Base-by-base conservation (phyloP, 1,140 invertebrate genomes). In the Zaprionus nigranus region DNA sequence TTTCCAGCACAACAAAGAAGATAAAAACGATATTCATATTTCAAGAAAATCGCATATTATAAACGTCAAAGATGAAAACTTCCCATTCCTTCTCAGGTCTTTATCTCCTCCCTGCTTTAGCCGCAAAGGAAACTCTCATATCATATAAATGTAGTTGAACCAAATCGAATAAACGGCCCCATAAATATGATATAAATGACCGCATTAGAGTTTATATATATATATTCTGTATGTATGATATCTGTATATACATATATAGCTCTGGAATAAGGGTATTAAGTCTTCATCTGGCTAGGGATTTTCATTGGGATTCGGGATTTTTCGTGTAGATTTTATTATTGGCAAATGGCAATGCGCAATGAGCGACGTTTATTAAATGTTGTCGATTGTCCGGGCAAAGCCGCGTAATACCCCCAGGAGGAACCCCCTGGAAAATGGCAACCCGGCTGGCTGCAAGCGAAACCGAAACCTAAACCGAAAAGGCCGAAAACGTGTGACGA, bases 301-400 rank as follows among this genome's bases (percentile, higher is more conserved):
- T 46, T 46, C 40, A 17, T 24, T 22, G 46, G n/a, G 40, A 46
- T 46, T 46, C 24, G 46, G n/a, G 40, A 46, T 46, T 46, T 51
- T 24, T 20, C 20, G 17, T 24, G 46, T 20, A 20, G 20, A 24
- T 51, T 51, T 51, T 24, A 22, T 51, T 51, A 67, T 67, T 84
- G 34, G 4, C 34, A 63, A 70, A 63, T 58, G 12, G 61, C 54
- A 71, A 72, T 58, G 36, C 60, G 26, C 17, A 26, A 28, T 43
- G 40, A 40, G 46, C 28, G 20, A 28, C 65, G 30, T 60, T 86
- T 86, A 86, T 76, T 85, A 79, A 85, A 85, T 86, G 78, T 72
- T n/a, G 64, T 60, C 70, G 64, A 65, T 78, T 65, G 70, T 30
- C 46, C 53, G 9, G 30, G 34, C 63, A 83, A 84, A 58, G 75